Conservation (phyloP, 1,140 invertebrate genomes). For the Vollenhovia emeryi region DNA sequence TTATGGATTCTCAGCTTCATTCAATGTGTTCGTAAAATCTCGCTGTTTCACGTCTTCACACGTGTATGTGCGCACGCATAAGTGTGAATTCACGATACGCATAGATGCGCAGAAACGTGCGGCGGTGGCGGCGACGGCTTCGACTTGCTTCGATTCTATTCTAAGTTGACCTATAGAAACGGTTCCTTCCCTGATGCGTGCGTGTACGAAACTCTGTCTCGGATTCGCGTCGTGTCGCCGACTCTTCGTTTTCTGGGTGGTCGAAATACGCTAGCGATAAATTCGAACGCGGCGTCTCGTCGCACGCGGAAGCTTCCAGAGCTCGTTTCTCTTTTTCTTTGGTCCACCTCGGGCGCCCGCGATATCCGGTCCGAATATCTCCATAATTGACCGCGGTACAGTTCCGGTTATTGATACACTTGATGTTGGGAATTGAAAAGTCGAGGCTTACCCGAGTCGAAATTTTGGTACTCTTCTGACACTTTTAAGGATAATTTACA, state of each 20-base stretch:
- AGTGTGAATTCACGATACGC: slow-evolving; percentile 56
- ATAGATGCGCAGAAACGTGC: slow-evolving; percentile 62
- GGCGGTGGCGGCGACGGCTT: neutral
- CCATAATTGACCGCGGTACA: neutral
- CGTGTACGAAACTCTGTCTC: slow-evolving; percentile 66
- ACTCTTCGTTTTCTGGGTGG: slow-evolving; percentile 67
- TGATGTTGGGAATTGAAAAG: neutral
- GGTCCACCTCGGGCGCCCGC: neutral
- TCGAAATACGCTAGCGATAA: slow-evolving; percentile 68
- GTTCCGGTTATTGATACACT: neutral
- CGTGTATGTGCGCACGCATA: neutral
- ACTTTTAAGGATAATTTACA: too few relatives aligned
- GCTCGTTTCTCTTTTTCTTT: slow-evolving; percentile 19
- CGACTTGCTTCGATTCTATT: slow-evolving; percentile 71
- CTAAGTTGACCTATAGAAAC: slow-evolving; percentile 75
- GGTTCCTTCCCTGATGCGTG: slow-evolving; percentile 64
- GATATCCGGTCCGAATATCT: neutral
- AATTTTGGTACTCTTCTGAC: too few relatives aligned
- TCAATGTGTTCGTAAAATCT: neutral
- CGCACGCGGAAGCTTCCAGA: slow-evolving; percentile 62
- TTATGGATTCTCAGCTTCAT: neutral
- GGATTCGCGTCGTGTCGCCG: slow-evolving; percentile 48
- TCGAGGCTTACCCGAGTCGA: neutral
- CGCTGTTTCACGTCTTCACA: neutral
- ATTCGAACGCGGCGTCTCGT: slow-evolving; percentile 59